These are phyloP conservation scores for Sinocyclocheilus anophthalmus DNA, from an alignment of 2,113 vertebrate species.

Conservation along the genomic window DNA sequence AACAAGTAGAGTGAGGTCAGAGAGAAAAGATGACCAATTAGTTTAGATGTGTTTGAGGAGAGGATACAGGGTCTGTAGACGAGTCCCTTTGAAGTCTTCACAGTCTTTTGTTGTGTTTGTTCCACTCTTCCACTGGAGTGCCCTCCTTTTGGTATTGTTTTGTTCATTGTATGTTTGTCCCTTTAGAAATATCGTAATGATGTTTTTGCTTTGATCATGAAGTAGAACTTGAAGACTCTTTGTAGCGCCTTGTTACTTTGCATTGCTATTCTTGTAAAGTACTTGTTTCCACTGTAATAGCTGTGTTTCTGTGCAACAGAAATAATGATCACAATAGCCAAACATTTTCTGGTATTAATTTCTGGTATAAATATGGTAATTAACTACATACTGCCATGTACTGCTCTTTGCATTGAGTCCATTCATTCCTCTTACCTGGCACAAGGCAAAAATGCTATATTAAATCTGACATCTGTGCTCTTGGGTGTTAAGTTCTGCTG, in stretches of 20 bases:
- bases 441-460: not conserved
- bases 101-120: slow-evolving; percentile 60
- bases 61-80: slow-evolving; percentile 53
- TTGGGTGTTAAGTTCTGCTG: not conserved
- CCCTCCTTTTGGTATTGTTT: slow-evolving; percentile 59
- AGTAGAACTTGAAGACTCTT: slow-evolving; percentile 38
- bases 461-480: not conserved
- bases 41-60: slow-evolving; percentile 77
- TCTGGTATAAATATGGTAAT: not conserved
- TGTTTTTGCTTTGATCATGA: slow-evolving; percentile 58
- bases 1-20: slow-evolving; percentile 59
- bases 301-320: not conserved
- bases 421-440: not conserved
- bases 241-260: slow-evolving; percentile 6
- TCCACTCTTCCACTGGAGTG: slow-evolving; percentile 45
- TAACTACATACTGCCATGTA: not conserved
- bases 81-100: slow-evolving; percentile 74
- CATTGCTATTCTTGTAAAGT: slow-evolving; percentile 5
- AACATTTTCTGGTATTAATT: not conserved
- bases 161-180: slow-evolving; percentile 60
- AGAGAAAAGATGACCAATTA: slow-evolving; percentile 81
- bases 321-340: not conserved
- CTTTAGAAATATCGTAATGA: slow-evolving; percentile 57
- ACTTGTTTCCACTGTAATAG: not conserved
- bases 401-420: not conserved